These are phyloP conservation scores for Pantherophis guttatus DNA, from an alignment of 2,113 vertebrate genomes.

Conservation along the genomic window DNA sequence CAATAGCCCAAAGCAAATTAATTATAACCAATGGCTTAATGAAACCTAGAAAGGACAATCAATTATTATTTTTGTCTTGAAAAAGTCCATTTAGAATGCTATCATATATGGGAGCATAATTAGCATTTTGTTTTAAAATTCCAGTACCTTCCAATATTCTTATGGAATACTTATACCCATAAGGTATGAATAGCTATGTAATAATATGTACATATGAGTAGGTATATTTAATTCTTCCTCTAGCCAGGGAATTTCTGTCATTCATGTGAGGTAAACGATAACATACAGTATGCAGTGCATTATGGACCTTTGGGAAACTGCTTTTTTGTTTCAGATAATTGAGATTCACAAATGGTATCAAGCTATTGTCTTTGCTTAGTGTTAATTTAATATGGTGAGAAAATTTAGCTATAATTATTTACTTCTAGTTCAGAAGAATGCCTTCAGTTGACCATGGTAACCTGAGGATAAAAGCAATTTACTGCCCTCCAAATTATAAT, in stretches of 20 bases:
- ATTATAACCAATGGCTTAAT: neutral
- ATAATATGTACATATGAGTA: neutral
- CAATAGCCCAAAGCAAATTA: neutral
- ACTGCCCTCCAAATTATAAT: neutral
- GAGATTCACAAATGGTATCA: neutral
- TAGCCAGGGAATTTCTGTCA: neutral
- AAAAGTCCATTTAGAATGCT: neutral
- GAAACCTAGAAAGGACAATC: neutral
- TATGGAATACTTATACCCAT: neutral
- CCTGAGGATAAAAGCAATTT: neutral
- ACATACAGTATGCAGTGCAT: neutral
- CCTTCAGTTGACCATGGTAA: neutral
- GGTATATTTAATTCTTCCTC: neutral
- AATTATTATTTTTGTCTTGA: neutral
- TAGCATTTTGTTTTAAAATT: neutral
- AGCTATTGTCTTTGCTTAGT: neutral
- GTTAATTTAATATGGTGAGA: neutral
- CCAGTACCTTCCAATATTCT: conserved; percentile 23
- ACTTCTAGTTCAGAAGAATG: neutral
- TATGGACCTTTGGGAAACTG: neutral
- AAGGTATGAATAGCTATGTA: neutral
- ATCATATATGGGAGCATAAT: neutral
- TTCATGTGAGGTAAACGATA: neutral
- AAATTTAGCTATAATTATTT: neutral
- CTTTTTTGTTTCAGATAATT: neutral